Conservation (phyloP, 2,888 invertebrate genomes). For the Drosophila rubida region DNA sequence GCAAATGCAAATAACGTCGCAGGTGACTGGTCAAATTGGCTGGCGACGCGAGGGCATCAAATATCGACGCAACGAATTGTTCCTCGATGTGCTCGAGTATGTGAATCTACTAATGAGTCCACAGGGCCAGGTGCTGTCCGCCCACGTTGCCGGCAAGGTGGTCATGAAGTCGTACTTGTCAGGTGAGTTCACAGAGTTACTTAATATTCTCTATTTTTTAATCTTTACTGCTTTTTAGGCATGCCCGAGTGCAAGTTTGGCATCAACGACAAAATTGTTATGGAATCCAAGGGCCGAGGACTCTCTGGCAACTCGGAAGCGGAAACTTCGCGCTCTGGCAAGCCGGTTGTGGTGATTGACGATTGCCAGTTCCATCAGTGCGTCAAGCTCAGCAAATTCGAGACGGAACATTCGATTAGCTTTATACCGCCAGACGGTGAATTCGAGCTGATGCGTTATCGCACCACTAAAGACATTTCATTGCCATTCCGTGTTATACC, state of each 20-base stretch:
- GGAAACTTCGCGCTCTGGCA: constrained; percentile 95
- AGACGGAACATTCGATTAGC: constrained; percentile 99
- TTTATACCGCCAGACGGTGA: constrained; percentile 99
- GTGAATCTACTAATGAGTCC: constrained; percentile 99
- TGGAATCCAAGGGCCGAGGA: constrained; percentile 96
- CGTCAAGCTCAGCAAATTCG: constrained; percentile 99
- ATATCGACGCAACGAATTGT: constrained; percentile 98
- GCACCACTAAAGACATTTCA: constrained; percentile 99
- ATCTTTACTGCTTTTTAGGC: constrained; percentile 86
- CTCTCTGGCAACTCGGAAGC: constrained; percentile 90
- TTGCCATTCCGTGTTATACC: constrained; percentile 99
- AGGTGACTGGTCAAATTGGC: constrained; percentile 98
- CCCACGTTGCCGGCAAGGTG: constrained; percentile 99
- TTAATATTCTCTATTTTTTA: neutral
- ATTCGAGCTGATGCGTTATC: constrained; percentile 99
- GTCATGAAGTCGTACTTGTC: constrained; percentile 99
- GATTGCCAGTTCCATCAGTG: constrained; percentile 99
- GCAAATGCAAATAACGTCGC: constrained; percentile 99
- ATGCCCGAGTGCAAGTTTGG: constrained; percentile 99
- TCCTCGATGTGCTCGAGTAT: constrained; percentile 99
- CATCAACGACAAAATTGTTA: constrained; percentile 99
- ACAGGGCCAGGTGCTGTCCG: constrained; percentile 99
- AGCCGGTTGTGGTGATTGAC: constrained; percentile 99
- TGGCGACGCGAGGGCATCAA: constrained; percentile 99
- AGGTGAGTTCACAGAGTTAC: constrained; percentile 68